phyloP scores from a whole-genome alignment of 2,797 vertebrate species.

The Phoebastria nigripes region DNA sequence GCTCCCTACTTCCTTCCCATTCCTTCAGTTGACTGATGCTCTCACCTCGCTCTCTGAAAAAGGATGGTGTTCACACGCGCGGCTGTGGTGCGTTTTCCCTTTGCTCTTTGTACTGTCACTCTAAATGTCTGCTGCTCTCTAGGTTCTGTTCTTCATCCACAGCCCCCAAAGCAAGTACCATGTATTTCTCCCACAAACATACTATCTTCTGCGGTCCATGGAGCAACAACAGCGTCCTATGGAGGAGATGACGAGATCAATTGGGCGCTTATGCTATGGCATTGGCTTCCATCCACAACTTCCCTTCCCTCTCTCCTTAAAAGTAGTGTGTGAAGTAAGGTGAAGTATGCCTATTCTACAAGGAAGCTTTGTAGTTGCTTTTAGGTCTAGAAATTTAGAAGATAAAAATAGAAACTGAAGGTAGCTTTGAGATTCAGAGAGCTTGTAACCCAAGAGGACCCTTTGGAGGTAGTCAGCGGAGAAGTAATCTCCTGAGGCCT shows the following conservation, averaged over 20 bases:
- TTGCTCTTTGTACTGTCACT: fast-evolving
- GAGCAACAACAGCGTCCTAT: fast-evolving
- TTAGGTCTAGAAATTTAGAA: neutral
- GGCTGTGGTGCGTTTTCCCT: neutral
- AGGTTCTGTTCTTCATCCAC: neutral
- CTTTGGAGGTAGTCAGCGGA: neutral
- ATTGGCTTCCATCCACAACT: neutral
- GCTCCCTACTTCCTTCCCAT: neutral
- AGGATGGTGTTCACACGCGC: fast-evolving
- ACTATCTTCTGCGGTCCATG: neutral
- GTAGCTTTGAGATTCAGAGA: neutral
- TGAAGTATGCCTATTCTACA: neutral
- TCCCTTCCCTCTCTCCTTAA: neutral
- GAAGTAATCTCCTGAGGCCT: neutral
- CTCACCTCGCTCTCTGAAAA: neutral
- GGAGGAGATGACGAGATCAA: neutral
- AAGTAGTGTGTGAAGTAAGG: fast-evolving
- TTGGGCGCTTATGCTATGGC: fast-evolving
- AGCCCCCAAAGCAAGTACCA: neutral
- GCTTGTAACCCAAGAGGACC: neutral
- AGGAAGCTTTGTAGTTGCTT: neutral
- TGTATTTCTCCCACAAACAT: neutral
- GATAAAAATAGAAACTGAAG: neutral
- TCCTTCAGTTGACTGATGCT: fast-evolving
- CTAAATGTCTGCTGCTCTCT: neutral